phyloP scores from a whole-genome alignment of 2,113 vertebrate species.

The Catharus fuscescens region DNA sequence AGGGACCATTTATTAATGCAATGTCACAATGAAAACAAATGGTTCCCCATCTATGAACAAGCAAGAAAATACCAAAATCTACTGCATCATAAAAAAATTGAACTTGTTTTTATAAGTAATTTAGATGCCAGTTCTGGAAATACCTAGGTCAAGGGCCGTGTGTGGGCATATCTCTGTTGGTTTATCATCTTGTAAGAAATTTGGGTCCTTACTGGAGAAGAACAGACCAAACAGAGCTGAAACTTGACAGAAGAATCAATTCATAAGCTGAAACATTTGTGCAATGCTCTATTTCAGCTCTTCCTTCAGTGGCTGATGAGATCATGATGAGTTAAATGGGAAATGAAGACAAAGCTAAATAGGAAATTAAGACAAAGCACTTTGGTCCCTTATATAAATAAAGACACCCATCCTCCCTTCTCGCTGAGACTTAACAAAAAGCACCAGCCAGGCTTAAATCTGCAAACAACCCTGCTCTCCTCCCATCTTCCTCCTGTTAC shows the following conservation, averaged over 20 bases:
- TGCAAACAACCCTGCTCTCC: background rate
- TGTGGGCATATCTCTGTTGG: background rate
- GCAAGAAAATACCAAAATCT: background rate
- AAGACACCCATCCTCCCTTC: background rate
- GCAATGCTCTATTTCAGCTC: background rate
- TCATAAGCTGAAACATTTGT: background rate
- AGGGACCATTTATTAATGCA: background rate
- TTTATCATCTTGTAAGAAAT: background rate
- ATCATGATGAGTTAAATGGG: background rate
- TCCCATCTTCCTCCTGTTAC: background rate
- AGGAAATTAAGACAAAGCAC: background rate
- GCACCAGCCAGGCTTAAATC: background rate
- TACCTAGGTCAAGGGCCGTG: accelerated
- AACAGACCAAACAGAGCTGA: background rate
- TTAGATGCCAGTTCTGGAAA: background rate
- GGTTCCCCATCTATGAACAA: background rate
- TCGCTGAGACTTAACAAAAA: background rate
- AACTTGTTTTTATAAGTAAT: background rate
- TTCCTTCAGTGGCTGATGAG: background rate
- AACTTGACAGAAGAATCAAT: background rate
- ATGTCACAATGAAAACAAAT: background rate
- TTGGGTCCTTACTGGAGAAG: background rate
- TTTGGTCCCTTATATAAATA: background rate
- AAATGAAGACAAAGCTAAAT: background rate
- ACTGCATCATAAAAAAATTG: background rate